Base-by-base conservation (phyloP, 1,140 invertebrate genomes). In the Ctenoplectra terminalis region DNA sequence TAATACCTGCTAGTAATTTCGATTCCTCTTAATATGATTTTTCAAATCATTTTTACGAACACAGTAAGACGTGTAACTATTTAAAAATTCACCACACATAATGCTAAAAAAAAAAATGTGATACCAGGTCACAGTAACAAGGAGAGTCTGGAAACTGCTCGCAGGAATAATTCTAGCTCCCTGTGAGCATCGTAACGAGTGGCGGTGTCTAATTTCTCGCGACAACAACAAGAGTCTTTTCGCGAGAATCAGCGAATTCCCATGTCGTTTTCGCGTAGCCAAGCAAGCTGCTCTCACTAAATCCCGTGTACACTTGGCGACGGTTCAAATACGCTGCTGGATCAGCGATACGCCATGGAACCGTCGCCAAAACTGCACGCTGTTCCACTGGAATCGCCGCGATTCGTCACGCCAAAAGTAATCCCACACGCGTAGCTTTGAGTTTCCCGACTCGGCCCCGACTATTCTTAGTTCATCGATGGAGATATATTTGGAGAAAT, bases 331-430 rank as follows among this genome's bases (percentile, higher is more conserved):
- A 23, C 75, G 52, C 60, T 46, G 75, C 54, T 48, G 75, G 54
- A 78, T 78, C 64, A 78, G 75, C 64, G n/a, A 58, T 58, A 58
- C 40, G 34, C n/a, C 48, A 34, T 67, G n/a, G 40, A 67, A 43
- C 13, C 23, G 6, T 52, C 6, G 34, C 46, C 63, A 77, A 43
- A 69, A 56, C 29, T 40, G 43, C 43, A 74, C 46, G 56, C 20
- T 7, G 6, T 26, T 23, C 9, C 17, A 20, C 48, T 26, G 48
- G 48, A 37, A 70, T 70, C 67, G 48, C 11, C 5, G 23, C n/a
- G 64, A 77, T 52, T 43, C 29, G 17, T 77, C 40, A 63, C 64
- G 61, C 15, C 17, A n/a, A 9, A 15, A 17, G 11, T 77, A 54
- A 54, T 67, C 26, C 52, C 34, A 13, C 17, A 5, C n/a, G 74